These are phyloP conservation scores for Dinomys branickii DNA, from an alignment of 2,113 vertebrate species.

Conservation along the genomic window DNA sequence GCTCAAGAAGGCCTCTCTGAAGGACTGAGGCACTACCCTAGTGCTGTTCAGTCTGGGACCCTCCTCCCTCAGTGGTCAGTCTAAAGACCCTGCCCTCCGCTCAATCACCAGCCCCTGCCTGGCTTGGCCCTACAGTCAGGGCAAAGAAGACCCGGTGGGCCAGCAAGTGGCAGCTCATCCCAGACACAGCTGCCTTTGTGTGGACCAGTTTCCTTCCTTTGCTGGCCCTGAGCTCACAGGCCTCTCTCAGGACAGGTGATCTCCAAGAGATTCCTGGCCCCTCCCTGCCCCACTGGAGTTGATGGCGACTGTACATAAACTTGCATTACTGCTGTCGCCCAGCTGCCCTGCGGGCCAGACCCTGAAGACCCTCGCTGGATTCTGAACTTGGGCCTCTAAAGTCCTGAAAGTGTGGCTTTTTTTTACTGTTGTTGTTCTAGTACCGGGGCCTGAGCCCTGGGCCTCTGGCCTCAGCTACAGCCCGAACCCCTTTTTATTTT, in stretches of 20 bases:
- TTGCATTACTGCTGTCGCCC: neutral
- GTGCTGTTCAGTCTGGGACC: neutral
- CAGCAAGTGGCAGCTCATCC: neutral
- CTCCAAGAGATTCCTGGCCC: neutral
- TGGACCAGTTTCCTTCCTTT: neutral
- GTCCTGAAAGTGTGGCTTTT: neutral
- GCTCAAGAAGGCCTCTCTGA: neutral
- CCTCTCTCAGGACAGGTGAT: neutral
- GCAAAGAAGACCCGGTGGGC: neutral
- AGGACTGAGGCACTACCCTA: neutral
- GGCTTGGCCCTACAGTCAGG: neutral
- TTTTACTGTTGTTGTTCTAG: neutral
- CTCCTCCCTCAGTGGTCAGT: neutral
- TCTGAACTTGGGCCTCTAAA: neutral
- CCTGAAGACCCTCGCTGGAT: neutral
- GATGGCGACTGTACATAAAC: neutral
- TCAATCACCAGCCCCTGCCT: neutral
- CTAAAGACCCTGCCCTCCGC: neutral
- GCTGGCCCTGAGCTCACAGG: neutral
- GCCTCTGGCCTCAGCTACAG: neutral
- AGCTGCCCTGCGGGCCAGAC: neutral
- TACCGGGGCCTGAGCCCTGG: neutral
- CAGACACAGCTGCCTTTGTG: neutral
- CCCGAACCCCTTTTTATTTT: neutral
- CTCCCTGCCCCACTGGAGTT: neutral